A percentile compares a stretch with the other conserved stretches of the same genome.
Conservation (phyloP, 1,140 invertebrate genomes). For the Diorhabda elongata region DNA sequence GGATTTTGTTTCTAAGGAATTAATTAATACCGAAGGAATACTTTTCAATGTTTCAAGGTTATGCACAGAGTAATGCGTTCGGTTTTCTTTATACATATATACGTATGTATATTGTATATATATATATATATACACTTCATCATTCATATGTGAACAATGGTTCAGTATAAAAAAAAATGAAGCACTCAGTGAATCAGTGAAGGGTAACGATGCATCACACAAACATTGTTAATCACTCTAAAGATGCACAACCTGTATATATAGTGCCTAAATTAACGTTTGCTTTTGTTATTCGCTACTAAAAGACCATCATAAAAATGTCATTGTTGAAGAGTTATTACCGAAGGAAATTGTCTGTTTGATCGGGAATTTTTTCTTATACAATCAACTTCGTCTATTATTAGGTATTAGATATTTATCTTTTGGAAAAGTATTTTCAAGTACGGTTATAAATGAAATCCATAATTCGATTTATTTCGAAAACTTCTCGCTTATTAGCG, state of each 20-base stretch:
- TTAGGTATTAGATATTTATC: neutral
- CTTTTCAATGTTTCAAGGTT: constrained; percentile 1
- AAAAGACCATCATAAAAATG: constrained; percentile 7
- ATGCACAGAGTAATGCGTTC: neutral
- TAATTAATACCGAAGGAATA: neutral
- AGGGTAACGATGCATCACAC: constrained; percentile 35
- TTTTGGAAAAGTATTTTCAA: neutral
- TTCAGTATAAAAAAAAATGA: constrained; percentile 31
- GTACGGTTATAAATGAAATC: neutral
- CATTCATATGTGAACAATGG: constrained; percentile 31
- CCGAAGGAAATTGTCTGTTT: constrained; percentile 6
- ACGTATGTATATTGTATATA: no score
- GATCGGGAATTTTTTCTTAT: neutral
- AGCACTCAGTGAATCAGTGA: constrained; percentile 34
- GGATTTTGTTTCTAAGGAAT: no score
- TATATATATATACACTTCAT: constrained; percentile 1
- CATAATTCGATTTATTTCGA: neutral
- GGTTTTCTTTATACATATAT: constrained; percentile 1
- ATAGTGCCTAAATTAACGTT: constrained; percentile 16
- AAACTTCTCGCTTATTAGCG: neutral
- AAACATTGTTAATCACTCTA: constrained; percentile 42
- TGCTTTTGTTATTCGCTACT: constrained; percentile 15
- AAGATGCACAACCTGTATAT: constrained; percentile 32
- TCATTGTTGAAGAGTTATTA: constrained; percentile 12
- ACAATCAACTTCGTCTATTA: neutral